phyloP scores from a whole-genome alignment of 2,888 invertebrate genomes.

The Cartodere bifasciata region DNA sequence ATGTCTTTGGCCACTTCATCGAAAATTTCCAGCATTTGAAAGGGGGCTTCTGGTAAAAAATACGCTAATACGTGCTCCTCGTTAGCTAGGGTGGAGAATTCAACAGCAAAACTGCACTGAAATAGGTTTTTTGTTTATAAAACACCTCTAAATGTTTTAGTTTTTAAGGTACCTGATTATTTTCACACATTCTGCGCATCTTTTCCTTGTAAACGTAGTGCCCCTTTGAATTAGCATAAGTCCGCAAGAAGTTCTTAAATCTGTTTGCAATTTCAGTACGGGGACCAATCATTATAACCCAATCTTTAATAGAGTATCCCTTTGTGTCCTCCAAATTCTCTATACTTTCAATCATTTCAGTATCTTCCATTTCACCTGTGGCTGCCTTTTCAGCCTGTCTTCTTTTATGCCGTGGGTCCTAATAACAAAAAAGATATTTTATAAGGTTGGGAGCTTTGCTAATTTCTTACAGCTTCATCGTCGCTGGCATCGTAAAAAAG shows the following conservation, averaged over 20 bases:
- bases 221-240: constrained; percentile 75
- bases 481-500: constrained; percentile 57
- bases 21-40: constrained; percentile 93
- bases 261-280: constrained; percentile 90
- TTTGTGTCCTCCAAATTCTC: constrained; percentile 97
- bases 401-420: constrained; percentile 50
- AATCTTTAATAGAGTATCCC: constrained; percentile 87
- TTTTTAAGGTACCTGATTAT: constrained; percentile 46
- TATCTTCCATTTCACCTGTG: constrained; percentile 53
- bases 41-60: constrained; percentile 94
- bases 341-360: constrained; percentile 87
- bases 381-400: constrained; percentile 82
- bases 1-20: constrained; percentile 90
- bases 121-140: constrained; percentile 20
- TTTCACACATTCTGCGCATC: constrained; percentile 89
- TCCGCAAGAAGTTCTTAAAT: constrained; percentile 84
- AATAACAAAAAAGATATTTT: constrained; percentile 15
- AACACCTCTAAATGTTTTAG: neutral
- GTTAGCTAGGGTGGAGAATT: constrained; percentile 81
- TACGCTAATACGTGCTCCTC: constrained; percentile 90
- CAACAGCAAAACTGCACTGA: constrained; percentile 74
- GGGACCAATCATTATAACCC: constrained; percentile 93
- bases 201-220: constrained; percentile 85
- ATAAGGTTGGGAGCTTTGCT: neutral
- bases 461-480: constrained; percentile 24